phyloP scores from a whole-genome alignment of 2,113 vertebrate species.

The Panthera uncia region DNA sequence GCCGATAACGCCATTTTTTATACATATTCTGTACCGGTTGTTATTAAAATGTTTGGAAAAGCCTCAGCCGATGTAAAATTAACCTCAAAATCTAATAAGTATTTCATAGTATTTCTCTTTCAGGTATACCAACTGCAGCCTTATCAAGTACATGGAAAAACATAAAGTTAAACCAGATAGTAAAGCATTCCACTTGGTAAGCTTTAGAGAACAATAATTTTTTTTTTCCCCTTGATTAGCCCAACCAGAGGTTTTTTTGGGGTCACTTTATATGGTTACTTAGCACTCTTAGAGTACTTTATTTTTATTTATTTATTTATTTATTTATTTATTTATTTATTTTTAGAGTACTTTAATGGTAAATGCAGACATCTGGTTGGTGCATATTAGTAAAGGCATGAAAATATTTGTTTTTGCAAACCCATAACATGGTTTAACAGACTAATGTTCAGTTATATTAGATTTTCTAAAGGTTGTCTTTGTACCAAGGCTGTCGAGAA shows the following conservation, averaged over 20 bases:
- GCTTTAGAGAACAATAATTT: constrained; percentile 58
- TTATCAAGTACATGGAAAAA: constrained; percentile 99
- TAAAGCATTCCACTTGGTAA: constrained; percentile 99
- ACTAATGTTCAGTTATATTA: not conserved
- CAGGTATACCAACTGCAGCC: constrained; percentile 99
- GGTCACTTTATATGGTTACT: not conserved
- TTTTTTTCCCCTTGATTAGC: not conserved
- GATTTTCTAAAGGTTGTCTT: not conserved
- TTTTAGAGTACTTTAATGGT: not conserved
- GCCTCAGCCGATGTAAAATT: constrained; percentile 5
- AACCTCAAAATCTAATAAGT: constrained; percentile 43
- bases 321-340: no score
- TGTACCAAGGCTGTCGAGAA: not conserved
- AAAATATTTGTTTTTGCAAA: not conserved
- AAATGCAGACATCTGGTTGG: not conserved
- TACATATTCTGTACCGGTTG: not conserved
- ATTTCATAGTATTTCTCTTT: constrained; percentile 67
- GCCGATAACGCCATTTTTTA: not conserved
- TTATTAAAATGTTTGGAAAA: constrained; percentile 6
- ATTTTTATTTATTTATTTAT: no score
- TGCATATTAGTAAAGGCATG: not conserved
- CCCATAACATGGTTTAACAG: not conserved
- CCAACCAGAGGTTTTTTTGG: not conserved
- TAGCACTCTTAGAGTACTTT: not conserved
- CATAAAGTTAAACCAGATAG: constrained; percentile 99